Base-by-base conservation (phyloP, 53 echinoderm and acorn worm genomes). In the Hippasteria phrygiana region DNA sequence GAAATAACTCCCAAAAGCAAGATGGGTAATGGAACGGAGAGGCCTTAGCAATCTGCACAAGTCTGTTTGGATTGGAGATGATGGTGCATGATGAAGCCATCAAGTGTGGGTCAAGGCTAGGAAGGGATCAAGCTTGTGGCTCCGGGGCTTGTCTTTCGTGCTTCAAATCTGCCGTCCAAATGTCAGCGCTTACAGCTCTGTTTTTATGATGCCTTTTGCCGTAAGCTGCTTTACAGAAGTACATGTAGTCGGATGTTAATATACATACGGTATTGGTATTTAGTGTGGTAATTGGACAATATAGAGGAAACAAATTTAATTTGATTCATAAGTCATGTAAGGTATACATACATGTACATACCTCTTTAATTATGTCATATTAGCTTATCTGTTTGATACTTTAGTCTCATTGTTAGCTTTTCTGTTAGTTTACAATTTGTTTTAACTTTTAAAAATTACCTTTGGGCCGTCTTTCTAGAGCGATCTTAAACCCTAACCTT, bases 161-260 rank as follows among this genome's bases (percentile, higher is more conserved):
- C 50, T 28, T 29, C 75, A 28, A 43, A 75, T 46, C 75, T 75
- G 46, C 47, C 75, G 45, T 32, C 32, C 45, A 31, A 75, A 27
- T 75, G 46, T 46, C 28, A 31, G 28, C 28, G 20, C 42, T 27
- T 20, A 54, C 41, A 3, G 6, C 31, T 16, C 31, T 47, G 46
- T 24, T 75, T 26, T 46, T 13, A 0, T 33, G 3, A 1, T 32
- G 45, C 26, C 28, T 11, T 26, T 16, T 1, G 31, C 31, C 32
- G 0, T 75, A 18, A 75, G 48, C 75, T 47, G 75, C 75, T 73
- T 41, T 41, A 5, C 26, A 20, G 9, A 71, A 38, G n/a, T 40
- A 41, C 40, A 20, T 38, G 43, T 20, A 12, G 24, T 22, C 73
- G n/a, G n/a, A n/a, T n/a, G n/a, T n/a, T n/a, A n/a, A n/a, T n/a